phyloP scores from a whole-genome alignment of 2,888 invertebrate species.

The Oeneis ivallda region DNA sequence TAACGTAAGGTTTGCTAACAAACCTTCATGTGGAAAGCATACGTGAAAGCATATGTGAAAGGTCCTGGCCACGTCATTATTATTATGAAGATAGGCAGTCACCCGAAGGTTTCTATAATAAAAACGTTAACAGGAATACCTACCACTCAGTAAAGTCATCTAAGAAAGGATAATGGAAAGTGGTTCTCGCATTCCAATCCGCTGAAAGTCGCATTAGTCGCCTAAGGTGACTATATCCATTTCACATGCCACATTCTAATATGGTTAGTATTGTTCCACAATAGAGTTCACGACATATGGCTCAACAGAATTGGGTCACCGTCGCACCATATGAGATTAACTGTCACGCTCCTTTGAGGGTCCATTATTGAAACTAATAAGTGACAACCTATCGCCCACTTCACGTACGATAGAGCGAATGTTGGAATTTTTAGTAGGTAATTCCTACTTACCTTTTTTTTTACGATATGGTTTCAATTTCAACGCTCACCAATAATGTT shows the following conservation, averaged over 20 bases:
- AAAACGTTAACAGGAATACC: constrained; percentile 23
- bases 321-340: constrained; percentile 43
- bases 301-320: constrained; percentile 35
- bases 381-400: constrained; percentile 38
- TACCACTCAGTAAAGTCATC: neutral
- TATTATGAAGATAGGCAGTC: no score
- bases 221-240: constrained; percentile 41
- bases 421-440: constrained; percentile 32
- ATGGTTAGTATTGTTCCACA: constrained; percentile 18
- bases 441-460: neutral
- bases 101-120: constrained; percentile 13
- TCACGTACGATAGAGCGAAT: constrained; percentile 33
- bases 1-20: no score
- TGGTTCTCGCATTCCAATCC: constrained; percentile 51
- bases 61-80: no score
- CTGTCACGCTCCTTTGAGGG: constrained; percentile 46
- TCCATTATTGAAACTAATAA: constrained; percentile 43
- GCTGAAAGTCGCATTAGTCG: constrained; percentile 40
- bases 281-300: constrained; percentile 31
- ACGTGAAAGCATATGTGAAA: no score
- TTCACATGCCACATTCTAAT: constrained; percentile 26
- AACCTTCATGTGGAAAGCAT: no score
- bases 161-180: constrained; percentile 51
- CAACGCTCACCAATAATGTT: neutral
- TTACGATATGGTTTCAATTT: neutral